Conservation (phyloP, 1,140 invertebrate species). For the Pachypeltis micranthus region DNA sequence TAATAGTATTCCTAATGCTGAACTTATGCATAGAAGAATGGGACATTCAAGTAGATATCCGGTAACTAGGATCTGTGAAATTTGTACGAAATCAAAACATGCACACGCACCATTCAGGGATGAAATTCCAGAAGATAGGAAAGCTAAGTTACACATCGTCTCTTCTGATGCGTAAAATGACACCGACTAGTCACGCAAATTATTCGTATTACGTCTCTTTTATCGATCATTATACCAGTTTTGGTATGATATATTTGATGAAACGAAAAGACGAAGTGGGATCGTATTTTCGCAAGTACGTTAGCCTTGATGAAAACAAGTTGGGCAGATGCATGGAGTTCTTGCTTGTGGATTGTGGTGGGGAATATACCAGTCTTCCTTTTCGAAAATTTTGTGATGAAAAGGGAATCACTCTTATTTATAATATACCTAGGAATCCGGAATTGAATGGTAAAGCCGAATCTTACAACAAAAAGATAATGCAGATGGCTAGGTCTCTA, state of each 20-base stretch:
- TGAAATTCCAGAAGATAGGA: neutral
- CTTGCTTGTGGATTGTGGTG: slow-evolving; percentile 6
- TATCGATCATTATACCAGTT: neutral
- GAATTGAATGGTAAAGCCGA: slow-evolving; percentile 33
- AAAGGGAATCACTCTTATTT: slow-evolving; percentile 9
- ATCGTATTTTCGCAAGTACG: neutral
- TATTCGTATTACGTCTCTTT: neutral
- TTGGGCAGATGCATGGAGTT: neutral
- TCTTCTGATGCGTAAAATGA: neutral
- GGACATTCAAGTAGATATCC: neutral
- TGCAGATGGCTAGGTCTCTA: slow-evolving; percentile 29
- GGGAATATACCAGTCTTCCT: neutral
- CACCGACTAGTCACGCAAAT: neutral
- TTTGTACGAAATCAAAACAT: neutral
- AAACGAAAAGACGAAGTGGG: neutral
- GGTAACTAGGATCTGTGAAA: neutral
- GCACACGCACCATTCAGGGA: neutral
- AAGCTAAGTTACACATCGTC: neutral
- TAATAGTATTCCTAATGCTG: neutral
- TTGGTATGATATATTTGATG: neutral
- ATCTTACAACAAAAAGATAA: slow-evolving; percentile 33
- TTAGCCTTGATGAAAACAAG: neutral
- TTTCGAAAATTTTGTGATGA: neutral
- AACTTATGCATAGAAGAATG: neutral
- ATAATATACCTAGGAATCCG: slow-evolving; percentile 21